Evolutionary conservation across 2,888 invertebrate species (phyloP), one percentile per base, ranked within the genome.

Genomic region (Ischnus inquisitorius): DNA sequence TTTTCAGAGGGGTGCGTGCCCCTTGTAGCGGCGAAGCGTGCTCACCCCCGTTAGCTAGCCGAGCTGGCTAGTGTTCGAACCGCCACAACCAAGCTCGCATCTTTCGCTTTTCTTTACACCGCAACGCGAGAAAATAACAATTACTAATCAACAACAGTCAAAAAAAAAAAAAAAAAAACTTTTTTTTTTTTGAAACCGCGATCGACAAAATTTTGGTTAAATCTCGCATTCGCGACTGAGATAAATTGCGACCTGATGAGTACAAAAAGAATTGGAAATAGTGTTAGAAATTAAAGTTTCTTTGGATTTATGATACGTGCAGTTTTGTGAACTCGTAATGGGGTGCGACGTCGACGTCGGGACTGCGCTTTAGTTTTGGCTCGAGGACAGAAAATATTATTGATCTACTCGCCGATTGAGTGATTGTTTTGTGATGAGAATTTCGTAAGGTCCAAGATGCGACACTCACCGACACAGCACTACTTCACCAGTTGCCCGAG

Each of bases 401-500:
- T n/a, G 14, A 22, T 57, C 72, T 6, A 1, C n/a, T n/a, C n/a
- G n/a, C 22, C 34, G 34, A 19, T 41, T 8, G 19, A 74, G 39
- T 78, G 48, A 75, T 28, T 12, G 22, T 54, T n/a, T 14, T 3
- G 28, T 19, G 41, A 43, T 10, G 19, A 5, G 34, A 64, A 60
- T 34, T 79, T 62, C 3, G 48, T 60, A 22, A 62, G 57, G 34
- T 14, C 67, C 64, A 90, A 89, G 82, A 90, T 89, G 88, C 89
- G 90, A 48, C 86, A 86, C 57, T 86, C 89, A 54, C 88, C 91
- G 48, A 85, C 87, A 48, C 88, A 91, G 39, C 88, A 87, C 46
- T 93, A 92, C 67, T 92, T 92, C 80, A 89, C 91, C 39, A 92
- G 92, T 62, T 90, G 91, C 39, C 87, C 92, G 72, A 89, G 91